Base-by-base conservation (phyloP, 2,888 invertebrate species). In the Tenthredo amoena region DNA sequence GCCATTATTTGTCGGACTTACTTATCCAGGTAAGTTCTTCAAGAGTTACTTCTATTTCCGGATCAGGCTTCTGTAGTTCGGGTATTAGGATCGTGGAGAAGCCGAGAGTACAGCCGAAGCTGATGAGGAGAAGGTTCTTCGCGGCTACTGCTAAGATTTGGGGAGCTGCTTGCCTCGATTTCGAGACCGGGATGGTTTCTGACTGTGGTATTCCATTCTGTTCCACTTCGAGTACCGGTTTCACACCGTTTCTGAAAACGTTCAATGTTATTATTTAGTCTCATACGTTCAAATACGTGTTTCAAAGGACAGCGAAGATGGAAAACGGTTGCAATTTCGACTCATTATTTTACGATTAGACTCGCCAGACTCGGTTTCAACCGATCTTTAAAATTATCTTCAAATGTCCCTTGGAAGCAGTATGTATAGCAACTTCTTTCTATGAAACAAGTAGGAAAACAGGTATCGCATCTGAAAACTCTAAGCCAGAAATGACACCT, bases 41-140 rank as follows among this genome's bases (percentile, higher is more conserved):
- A 15, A 88, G 87, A 1, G 90, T 91, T 1, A 92, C 91, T 0
- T 86, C 85, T 9, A 93, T 89, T 7, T 94, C 94, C 2, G 92
- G 83, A 72, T 91, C 85, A 0, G 88, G 47, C 76, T 95, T 94
- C 87, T 94, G 94, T 68, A 97, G 95, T 9, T 96, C 96, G 7
- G 97, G 97, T 89, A 97, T 97, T 26, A 97, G 95, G 87, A 97
- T 97, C 5, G 97, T 97, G 0, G 97, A 96, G 89, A 97, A 97
- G 0, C 97, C 97, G 76, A 97, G 93, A 0, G 97, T 97, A 95
- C 97, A 96, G 84, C 97, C 97, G 92, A 97, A 97, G 10, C 96
- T 96, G 88, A 97, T 93, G 55, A 97, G 95, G 58, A 97, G 94
- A 86, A 97, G 94, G 94, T 97, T 98, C 93, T 98, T 98, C 31